phyloP scores from a whole-genome alignment of 1,140 invertebrate genomes.

The Sminthurides bifidus region DNA sequence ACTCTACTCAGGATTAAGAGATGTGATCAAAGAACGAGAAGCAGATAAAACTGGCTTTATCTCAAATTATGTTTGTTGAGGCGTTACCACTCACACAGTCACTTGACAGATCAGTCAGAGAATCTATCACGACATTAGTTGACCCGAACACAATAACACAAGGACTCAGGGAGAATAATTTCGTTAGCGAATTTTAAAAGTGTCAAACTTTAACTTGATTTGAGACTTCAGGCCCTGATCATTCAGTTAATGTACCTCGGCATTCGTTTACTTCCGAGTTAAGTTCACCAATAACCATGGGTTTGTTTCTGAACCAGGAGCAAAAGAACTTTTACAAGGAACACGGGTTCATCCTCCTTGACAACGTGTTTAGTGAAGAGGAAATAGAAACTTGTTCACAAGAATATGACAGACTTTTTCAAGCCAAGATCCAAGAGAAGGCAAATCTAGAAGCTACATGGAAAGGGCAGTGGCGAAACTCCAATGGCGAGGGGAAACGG shows the following conservation, averaged over 20 bases:
- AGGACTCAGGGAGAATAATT: background rate
- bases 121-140: too few species aligned
- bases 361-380: slow-evolving; percentile 37
- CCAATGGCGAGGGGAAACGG: background rate
- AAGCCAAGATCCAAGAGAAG: slow-evolving; percentile 35
- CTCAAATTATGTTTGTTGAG: too few species aligned
- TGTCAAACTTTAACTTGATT: background rate
- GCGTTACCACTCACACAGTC: too few species aligned
- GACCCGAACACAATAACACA: too few species aligned
- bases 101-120: too few species aligned
- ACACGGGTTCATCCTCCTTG: slow-evolving; percentile 43
- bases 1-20: too few species aligned
- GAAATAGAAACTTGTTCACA: slow-evolving; percentile 41
- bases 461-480: slow-evolving; percentile 36
- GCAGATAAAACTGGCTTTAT: too few species aligned
- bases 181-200: background rate
- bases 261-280: too few species aligned
- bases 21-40: too few species aligned
- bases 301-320: slow-evolving; percentile 35
- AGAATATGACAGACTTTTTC: slow-evolving; percentile 41
- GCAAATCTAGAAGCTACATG: slow-evolving; percentile 41
- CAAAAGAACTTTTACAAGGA: slow-evolving; percentile 41
- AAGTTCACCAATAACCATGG: too few species aligned
- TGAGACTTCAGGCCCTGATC: background rate
- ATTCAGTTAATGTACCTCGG: too few species aligned